Percentiles rank a stretch among this genome's conserved stretches.
phyloP scores from a whole-genome alignment of 1,140 invertebrate genomes.

The Drosophila ercepeae region DNA sequence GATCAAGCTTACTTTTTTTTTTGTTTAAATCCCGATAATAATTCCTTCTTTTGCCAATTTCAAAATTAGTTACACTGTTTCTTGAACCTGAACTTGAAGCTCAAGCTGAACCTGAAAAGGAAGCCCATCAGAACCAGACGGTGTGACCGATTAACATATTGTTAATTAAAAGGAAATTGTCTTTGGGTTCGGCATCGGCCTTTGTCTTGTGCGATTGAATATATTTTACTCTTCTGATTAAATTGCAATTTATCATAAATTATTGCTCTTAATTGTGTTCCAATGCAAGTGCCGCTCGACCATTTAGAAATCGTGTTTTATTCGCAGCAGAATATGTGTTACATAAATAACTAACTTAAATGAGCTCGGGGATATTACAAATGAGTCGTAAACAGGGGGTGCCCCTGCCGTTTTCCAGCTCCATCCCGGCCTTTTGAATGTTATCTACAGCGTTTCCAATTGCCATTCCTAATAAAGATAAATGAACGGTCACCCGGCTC shows the following conservation, averaged over 20 bases:
- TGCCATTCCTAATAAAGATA: conserved; percentile 78
- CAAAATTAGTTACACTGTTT: conserved; percentile 50
- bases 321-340: conserved; percentile 30
- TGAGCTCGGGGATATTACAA: conserved; percentile 16
- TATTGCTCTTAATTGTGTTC: conserved; percentile 60
- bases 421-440: conserved; percentile 19
- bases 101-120: conserved; percentile 15
- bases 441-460: conserved; percentile 71
- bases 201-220: conserved; percentile 9
- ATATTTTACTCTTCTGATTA: conserved; percentile 51
- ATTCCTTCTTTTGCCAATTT: conserved; percentile 42
- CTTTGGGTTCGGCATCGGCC: conserved; percentile 14
- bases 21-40: conserved; percentile 41
- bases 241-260: conserved; percentile 57
- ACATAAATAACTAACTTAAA: conserved; percentile 71
- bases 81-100: conserved; percentile 39
- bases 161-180: conserved; percentile 50
- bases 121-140: not conserved
- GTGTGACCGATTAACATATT: conserved; percentile 37
- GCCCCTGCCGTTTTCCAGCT: not conserved
- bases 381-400: too few species aligned
- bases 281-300: conserved; percentile 18
- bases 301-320: conserved; percentile 52
- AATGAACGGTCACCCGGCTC: conserved; percentile 62
- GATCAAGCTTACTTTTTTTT: conserved; percentile 20